These are phyloP conservation scores for Torymus aiolomorphi DNA, from an alignment of 2,888 invertebrate genomes.

Conservation along the genomic window DNA sequence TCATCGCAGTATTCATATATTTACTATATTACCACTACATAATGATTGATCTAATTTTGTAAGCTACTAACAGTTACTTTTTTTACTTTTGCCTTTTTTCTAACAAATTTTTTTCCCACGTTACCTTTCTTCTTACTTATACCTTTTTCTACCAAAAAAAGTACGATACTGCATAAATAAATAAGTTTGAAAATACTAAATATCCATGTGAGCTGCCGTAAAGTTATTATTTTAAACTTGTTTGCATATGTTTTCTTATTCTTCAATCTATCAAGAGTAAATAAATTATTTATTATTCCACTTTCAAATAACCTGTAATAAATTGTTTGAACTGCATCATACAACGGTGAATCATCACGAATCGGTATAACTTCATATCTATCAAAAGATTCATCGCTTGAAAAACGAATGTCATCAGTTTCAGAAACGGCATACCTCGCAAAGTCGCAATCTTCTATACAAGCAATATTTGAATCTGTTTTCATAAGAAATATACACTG, in stretches of 20 bases:
- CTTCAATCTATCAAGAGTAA: constrained; percentile 4
- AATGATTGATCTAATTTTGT: too few relatives aligned
- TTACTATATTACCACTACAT: too few relatives aligned
- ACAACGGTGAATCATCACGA: constrained; percentile 29
- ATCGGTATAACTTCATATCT: not conserved
- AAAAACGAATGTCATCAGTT: not conserved
- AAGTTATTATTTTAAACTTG: too few relatives aligned
- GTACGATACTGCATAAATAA: too few relatives aligned
- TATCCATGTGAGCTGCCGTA: too few relatives aligned
- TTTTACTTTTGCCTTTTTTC: too few relatives aligned
- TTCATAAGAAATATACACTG: constrained; percentile 8
- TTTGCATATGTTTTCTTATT: not conserved
- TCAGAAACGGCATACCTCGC: not conserved
- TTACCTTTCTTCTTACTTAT: too few relatives aligned
- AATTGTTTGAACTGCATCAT: not conserved
- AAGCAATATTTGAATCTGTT: not conserved
- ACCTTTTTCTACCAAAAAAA: too few relatives aligned
- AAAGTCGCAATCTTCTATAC: constrained; percentile 25
- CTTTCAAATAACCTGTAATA: not conserved
- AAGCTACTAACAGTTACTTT: too few relatives aligned
- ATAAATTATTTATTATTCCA: not conserved
- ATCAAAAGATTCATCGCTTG: constrained; percentile 3
- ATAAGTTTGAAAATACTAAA: too few relatives aligned
- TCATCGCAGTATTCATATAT: too few relatives aligned
- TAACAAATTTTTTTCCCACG: too few relatives aligned